Evolutionary conservation across 1,140 invertebrate species (phyloP), one percentile per base, ranked within the genome.

Genomic region (Lanistes nyassanus): DNA sequence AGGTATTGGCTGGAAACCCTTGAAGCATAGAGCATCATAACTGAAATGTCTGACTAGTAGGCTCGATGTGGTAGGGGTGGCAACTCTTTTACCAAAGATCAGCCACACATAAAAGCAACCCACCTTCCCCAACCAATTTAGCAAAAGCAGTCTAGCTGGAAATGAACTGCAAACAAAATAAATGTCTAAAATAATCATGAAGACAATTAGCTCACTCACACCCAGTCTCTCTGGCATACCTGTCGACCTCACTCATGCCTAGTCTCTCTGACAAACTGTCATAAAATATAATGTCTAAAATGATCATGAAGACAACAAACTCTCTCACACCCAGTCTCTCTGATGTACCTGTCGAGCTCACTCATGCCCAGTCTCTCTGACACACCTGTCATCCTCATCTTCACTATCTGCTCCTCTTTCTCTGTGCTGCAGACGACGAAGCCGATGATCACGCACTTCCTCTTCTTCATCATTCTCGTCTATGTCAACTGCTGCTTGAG

Each of bases 341-440:
- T 31, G 34, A n/a, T 31, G 13, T 13, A 82, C 82, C 83, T 82
- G 42, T 86, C 86, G 58, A 34, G 19, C 42, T 26, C 34, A 29
- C 19, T 47, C 34, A 36, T 47, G 31, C 16, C 21, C 16, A n/a
- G n/a, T n/a, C n/a, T 16, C 34, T 67, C 13, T 31, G 34, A n/a
- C 36, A 16, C 13, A 82, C 82, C 83, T 82, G 42, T 86, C 86
- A 58, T 86, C 82, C 21, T 84, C 84, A 70, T 88, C 76, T 74
- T 81, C 83, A 47, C 81, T 80, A 0, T 76, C 75, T 47, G 68
- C 66, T 47, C 42, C 42, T 56, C 58, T 36, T 71, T 76, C 64
- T 34, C 82, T 80, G 31, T 84, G 81, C 74, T 84, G 84, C 36
- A 88, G 80, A 56, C 87, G 79, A 23, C 81, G 66, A 36, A 88